Percentiles rank a stretch among this genome's conserved stretches.
phyloP scores from a whole-genome alignment of 2,113 vertebrate species.

The Lepus americanus region DNA sequence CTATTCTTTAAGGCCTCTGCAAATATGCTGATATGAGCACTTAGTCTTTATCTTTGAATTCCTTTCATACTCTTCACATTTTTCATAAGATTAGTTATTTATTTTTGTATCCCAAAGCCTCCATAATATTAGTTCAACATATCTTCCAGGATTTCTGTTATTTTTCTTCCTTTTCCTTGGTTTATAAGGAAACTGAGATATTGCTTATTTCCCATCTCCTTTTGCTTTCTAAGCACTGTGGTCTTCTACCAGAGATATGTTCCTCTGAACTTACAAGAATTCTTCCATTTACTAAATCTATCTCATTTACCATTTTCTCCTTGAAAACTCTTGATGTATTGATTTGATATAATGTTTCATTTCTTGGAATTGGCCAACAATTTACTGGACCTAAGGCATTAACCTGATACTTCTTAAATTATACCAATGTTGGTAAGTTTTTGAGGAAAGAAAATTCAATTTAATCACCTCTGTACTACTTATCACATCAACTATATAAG shows the following conservation, averaged over 20 bases:
- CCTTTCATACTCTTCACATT: neutral
- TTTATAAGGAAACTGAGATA: neutral
- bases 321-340: constrained; percentile 39
- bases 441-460: neutral
- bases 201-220: too few species aligned
- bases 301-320: neutral
- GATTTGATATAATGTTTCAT: neutral
- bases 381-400: constrained; percentile 26
- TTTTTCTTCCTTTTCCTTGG: neutral
- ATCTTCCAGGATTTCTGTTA: neutral
- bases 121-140: neutral
- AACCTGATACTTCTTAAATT: constrained; percentile 22
- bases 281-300: neutral
- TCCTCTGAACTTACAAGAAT: neutral
- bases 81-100: neutral
- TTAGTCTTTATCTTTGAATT: neutral
- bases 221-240: neutral
- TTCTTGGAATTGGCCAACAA: constrained; percentile 24
- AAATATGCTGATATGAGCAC: neutral
- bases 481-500: constrained; percentile 1
- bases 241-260: neutral
- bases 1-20: neutral
- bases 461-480: neutral
- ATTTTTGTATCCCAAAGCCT: neutral
- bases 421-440: neutral